Evolutionary conservation across 2,797 vertebrate genomes (phyloP).

Genomic region (Falco rusticolus): DNA sequence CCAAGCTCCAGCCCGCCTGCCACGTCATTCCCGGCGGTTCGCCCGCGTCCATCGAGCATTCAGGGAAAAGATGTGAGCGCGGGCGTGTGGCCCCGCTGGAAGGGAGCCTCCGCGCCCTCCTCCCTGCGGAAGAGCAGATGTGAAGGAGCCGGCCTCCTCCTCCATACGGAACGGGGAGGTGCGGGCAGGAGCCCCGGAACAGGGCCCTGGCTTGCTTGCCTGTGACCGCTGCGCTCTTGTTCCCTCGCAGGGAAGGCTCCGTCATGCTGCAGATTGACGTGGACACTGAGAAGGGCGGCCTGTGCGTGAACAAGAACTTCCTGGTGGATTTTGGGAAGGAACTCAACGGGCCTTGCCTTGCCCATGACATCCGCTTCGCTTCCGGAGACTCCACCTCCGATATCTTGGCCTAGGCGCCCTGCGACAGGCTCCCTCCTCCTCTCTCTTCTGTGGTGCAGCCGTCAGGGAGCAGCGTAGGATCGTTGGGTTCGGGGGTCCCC

Average conservation of each 20-base stretch:
- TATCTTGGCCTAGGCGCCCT: conserved; percentile 75
- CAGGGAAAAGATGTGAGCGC: too few species aligned
- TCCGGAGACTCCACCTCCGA: conserved; percentile 89
- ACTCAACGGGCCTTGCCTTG: conserved; percentile 86
- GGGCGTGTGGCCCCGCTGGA: too few species aligned
- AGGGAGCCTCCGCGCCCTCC: neutral
- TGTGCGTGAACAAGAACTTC: conserved; percentile 86
- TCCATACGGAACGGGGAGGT: neutral
- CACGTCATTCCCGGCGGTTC: neutral
- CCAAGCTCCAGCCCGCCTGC: neutral
- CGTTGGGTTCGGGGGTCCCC: neutral
- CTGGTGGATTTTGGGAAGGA: conserved; percentile 94
- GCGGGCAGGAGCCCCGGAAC: neutral
- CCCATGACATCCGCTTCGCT: conserved; percentile 85
- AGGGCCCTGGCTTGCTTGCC: neutral
- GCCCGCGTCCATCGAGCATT: neutral
- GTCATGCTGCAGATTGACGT: conserved; percentile 92
- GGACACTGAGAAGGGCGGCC: conserved; percentile 83
- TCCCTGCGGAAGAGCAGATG: neutral
- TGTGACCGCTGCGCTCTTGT: neutral
- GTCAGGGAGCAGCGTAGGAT: neutral
- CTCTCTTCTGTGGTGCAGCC: neutral
- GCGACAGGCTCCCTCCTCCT: neutral
- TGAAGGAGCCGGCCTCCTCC: neutral
- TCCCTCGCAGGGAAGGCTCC: conserved; percentile 84